Base-by-base conservation (phyloP, 2,888 invertebrate genomes). In the Drosophila neotestacea region DNA sequence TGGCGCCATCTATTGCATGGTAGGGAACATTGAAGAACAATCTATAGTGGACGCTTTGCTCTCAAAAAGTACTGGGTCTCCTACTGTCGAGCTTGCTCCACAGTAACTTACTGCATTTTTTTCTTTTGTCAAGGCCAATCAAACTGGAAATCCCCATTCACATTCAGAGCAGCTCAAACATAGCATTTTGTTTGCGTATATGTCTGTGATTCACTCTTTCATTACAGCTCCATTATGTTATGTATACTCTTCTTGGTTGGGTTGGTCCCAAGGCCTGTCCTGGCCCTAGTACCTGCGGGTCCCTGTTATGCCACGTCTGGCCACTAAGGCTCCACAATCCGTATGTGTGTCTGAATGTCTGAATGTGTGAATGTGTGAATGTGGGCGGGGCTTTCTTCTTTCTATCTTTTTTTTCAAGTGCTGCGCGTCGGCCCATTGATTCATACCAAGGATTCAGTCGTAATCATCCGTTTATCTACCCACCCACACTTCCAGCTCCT, bases 201-300 rank as follows among this genome's bases (percentile, higher is more conserved):
- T 58, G 60, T 68, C 71, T 78, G 65, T 73, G 83, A 74, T 69
- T 70, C 62, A 54, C 70, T 62, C 83, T 79, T 79, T 85, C 77
- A 77, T 79, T 85, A 74, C 72, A 77, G 62, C 41, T 58, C 77
- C 66, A 68, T 79, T 71, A 80, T 75, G 66, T 71, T 58, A 58
- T 63, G 63, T 51, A 51, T 65, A 56, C 56, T 50, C 36, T 39
- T n/a, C 34, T 13, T 56, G 27, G 55, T 50, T 36, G 34, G 30
- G 47, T 16, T n/a, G n/a, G 4, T 10, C 56, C 34, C 44, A 51
- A 41, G 61, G 48, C 22, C 56, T 42, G 28, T 34, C 13, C 32
- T 27, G 16, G 30, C 30, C 30, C 36, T 13, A 27, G 9, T 46
- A 52, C 51, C 60, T 55, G 61, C 44, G 44, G 36, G 39, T 41